These are phyloP conservation scores for Hormiphora californensis DNA, from an alignment of 37 sponge, comb jelly and placozoan genomes.

Conservation along the genomic window DNA sequence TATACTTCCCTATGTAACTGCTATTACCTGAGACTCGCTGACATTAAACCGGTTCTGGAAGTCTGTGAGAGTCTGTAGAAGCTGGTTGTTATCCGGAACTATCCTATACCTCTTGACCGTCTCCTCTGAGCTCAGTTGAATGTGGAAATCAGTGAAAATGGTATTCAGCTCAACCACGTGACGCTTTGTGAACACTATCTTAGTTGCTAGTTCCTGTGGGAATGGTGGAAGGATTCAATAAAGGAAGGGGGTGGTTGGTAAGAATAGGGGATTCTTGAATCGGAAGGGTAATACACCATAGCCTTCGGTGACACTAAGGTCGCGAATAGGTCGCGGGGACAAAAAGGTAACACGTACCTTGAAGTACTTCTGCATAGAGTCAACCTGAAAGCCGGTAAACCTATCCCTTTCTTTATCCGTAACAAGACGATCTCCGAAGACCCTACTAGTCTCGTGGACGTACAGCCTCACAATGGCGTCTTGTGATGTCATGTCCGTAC, in stretches of 20 bases:
- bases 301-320: neutral
- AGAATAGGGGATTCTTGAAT: too few species aligned
- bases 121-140: slow-evolving; percentile 12
- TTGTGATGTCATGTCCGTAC: slow-evolving; percentile 12
- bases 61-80: slow-evolving; percentile 11
- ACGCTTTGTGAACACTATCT: slow-evolving; percentile 28
- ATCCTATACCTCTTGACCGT: neutral
- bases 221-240: too few species aligned
- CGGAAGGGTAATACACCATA: too few species aligned
- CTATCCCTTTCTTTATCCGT: slow-evolving; percentile 57
- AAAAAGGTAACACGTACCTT: slow-evolving; percentile 10
- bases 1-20: neutral
- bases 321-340: neutral
- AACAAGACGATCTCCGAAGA: slow-evolving; percentile 61
- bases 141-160: slow-evolving; percentile 27
- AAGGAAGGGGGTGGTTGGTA: too few species aligned
- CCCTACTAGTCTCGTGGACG: slow-evolving; percentile 61
- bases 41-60: slow-evolving; percentile 19
- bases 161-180: neutral
- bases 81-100: slow-evolving; percentile 12
- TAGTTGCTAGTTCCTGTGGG: slow-evolving; percentile 1
- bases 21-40: slow-evolving; percentile 17
- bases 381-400: slow-evolving; percentile 50
- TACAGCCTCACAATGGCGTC: slow-evolving; percentile 57
- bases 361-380: slow-evolving; percentile 62